Conservation (phyloP, 2,113 vertebrate genomes). For the Bucco capensis region DNA sequence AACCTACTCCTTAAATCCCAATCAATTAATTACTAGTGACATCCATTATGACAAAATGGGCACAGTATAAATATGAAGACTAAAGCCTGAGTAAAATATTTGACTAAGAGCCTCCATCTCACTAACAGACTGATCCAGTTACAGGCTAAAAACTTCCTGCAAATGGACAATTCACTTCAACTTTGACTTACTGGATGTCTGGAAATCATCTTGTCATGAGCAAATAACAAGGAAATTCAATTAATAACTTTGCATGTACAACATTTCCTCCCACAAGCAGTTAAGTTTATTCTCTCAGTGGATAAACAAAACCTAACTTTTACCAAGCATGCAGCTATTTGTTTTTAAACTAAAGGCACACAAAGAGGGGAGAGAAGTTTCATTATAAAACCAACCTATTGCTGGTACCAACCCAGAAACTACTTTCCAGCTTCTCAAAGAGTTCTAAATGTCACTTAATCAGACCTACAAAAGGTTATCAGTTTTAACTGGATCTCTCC, state of each 20-base stretch:
- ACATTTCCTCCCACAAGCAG: neutral
- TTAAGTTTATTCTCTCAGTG: slow-evolving; percentile 25
- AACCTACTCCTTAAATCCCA: neutral
- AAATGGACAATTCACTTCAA: neutral
- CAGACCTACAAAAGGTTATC: neutral
- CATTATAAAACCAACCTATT: neutral
- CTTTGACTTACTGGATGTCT: neutral
- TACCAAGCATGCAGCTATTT: neutral
- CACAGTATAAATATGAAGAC: neutral
- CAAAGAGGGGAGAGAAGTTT: neutral
- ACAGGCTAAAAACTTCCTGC: neutral
- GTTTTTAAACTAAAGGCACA: neutral
- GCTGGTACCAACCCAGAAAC: neutral
- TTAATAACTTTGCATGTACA: neutral
- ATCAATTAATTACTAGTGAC: neutral
- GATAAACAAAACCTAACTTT: slow-evolving; percentile 11
- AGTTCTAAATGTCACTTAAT: neutral
- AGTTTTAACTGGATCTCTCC: neutral
- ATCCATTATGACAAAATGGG: neutral
- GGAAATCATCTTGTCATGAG: neutral
- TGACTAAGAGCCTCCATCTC: neutral
- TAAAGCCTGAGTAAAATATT: neutral
- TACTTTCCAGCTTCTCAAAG: neutral
- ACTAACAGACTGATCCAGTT: neutral
- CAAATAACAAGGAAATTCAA: neutral